Conservation (phyloP, 2,113 vertebrate genomes). For the Danionella cerebrum region DNA sequence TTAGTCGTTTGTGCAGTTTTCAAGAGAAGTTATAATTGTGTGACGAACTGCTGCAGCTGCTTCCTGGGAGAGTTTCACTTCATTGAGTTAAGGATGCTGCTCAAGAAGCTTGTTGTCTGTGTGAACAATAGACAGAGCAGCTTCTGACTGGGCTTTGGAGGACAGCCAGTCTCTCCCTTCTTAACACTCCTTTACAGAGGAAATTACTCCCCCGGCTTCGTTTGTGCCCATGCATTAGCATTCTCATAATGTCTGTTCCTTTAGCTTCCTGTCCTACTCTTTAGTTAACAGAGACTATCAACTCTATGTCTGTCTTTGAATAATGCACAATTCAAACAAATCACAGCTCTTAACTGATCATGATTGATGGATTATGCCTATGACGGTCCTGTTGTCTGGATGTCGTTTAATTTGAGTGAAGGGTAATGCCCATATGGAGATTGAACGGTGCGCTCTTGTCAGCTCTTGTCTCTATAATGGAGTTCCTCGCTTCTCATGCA, state of each 20-base stretch:
- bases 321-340: conserved; percentile 11
- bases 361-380: neutral
- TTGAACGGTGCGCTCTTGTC: conserved; percentile 6
- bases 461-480: neutral
- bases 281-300: neutral
- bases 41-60: too few relatives aligned
- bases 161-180: neutral
- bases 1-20: neutral
- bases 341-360: neutral
- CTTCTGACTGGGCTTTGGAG: neutral
- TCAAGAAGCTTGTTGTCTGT: neutral
- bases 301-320: neutral
- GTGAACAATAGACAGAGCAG: neutral
- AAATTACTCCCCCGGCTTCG: neutral
- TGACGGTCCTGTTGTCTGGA: neutral
- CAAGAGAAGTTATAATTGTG: too few relatives aligned
- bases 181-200: neutral
- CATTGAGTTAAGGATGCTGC: neutral
- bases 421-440: conserved; percentile 6
- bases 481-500: neutral
- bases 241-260: neutral
- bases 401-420: conserved; percentile 10
- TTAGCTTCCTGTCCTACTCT: neutral
- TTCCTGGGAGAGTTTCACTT: neutral
- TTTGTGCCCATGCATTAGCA: neutral